phyloP scores from a whole-genome alignment of 2,888 invertebrate genomes.

The Erynnis tages region DNA sequence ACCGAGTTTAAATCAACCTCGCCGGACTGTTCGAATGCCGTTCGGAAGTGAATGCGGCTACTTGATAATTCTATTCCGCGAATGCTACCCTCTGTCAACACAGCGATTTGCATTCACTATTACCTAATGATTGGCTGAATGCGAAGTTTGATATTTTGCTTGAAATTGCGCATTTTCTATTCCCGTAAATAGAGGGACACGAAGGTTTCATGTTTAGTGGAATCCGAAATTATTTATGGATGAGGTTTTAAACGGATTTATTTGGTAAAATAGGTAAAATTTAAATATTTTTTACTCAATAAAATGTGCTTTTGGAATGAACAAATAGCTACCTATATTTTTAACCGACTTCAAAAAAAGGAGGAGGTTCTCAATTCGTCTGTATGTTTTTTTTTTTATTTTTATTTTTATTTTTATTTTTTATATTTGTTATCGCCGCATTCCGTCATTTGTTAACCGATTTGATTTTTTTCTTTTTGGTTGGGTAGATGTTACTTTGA shows the following conservation, averaged over 20 bases:
- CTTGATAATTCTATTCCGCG: constrained; percentile 40
- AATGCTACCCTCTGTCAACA: constrained; percentile 33
- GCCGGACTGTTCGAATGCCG: constrained; percentile 30
- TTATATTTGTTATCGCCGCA: too few species aligned
- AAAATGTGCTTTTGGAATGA: too few species aligned
- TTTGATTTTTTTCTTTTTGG: too few species aligned
- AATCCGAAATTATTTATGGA: neutral
- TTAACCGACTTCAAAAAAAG: too few species aligned
- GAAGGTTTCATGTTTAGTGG: constrained; percentile 6
- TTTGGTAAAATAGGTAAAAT: neutral
- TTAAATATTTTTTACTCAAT: neutral
- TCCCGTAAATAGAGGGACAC: constrained; percentile 10
- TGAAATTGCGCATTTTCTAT: constrained; percentile 23
- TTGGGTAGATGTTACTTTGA: too few species aligned
- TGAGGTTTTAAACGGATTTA: neutral
- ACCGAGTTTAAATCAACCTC: constrained; percentile 36
- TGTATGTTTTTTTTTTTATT: too few species aligned
- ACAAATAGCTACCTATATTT: too few species aligned
- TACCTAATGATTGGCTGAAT: constrained; percentile 23
- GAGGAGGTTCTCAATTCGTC: too few species aligned
- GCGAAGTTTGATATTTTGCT: constrained; percentile 19
- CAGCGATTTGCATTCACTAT: constrained; percentile 25
- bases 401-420: too few species aligned
- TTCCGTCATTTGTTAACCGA: too few species aligned
- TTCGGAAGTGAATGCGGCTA: constrained; percentile 33